These are phyloP conservation scores for Perizoma flavofasciatum DNA, from an alignment of 2,888 invertebrate species.

Conservation along the genomic window DNA sequence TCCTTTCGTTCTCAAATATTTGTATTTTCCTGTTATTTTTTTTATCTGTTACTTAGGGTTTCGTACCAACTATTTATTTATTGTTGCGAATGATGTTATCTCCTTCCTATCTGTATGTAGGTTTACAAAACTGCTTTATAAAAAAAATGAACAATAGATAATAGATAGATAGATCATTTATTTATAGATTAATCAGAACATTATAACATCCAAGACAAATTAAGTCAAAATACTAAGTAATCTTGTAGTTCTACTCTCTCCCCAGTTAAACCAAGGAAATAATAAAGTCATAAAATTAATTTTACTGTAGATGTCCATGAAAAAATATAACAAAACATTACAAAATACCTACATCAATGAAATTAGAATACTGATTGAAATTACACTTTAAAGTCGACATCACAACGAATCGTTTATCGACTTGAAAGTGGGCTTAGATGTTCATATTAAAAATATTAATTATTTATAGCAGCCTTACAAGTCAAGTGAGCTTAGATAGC, in stretches of 20 bases:
- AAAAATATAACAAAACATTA: constrained; percentile 22
- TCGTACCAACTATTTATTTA: too few species aligned
- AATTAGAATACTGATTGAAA: constrained; percentile 58
- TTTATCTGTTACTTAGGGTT: too few species aligned
- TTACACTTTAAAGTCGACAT: constrained; percentile 32
- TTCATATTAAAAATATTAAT: constrained; percentile 21
- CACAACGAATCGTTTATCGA: constrained; percentile 24
- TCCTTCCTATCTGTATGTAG: too few species aligned
- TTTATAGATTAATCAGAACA: constrained; percentile 44
- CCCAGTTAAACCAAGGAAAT: constrained; percentile 38
- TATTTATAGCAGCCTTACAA: constrained; percentile 28
- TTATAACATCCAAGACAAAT: constrained; percentile 50
- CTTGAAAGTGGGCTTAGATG: constrained; percentile 24
- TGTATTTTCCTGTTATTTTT: background rate
- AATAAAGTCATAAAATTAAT: constrained; percentile 10
- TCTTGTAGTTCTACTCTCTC: constrained; percentile 70
- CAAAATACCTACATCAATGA: constrained; percentile 39
- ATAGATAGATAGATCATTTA: constrained; percentile 13
- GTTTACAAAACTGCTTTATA: too few species aligned
- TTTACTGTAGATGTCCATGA: constrained; percentile 16
- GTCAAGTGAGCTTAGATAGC: constrained; percentile 39
- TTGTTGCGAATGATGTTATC: too few species aligned
- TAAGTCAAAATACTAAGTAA: constrained; percentile 43
- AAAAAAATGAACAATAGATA: background rate
- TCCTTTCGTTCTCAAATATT: background rate